Conservation (phyloP, 1,140 invertebrate species). For the Halyomorpha halys region DNA sequence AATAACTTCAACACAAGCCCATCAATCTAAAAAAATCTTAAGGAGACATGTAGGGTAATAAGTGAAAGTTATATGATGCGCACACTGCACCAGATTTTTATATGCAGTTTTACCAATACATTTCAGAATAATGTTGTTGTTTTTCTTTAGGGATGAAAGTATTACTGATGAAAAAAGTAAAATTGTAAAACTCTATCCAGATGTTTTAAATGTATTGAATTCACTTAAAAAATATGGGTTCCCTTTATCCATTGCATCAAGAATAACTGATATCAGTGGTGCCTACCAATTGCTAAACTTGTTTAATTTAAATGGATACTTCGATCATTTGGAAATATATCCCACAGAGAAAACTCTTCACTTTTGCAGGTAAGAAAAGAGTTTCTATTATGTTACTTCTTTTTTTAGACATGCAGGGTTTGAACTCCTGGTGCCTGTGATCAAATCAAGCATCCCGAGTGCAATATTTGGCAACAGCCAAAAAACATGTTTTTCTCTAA, state of each 20-base stretch:
- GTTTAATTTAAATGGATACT: constrained; percentile 26
- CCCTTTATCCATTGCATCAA: constrained; percentile 28
- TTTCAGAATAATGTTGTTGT: constrained; percentile 13
- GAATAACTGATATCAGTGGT: constrained; percentile 29
- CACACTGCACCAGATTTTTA: no score
- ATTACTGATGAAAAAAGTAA: constrained; percentile 10
- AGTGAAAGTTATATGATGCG: no score
- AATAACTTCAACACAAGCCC: no score
- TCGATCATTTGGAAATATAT: constrained; percentile 30
- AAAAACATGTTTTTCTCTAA: no score
- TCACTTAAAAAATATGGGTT: constrained; percentile 13
- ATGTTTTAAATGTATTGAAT: constrained; percentile 21
- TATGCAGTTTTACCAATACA: no score
- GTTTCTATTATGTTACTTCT: not conserved
- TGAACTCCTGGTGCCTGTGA: no score
- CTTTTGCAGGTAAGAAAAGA: constrained; percentile 12
- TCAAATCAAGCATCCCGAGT: no score
- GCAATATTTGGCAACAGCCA: no score
- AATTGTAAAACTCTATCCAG: constrained; percentile 7
- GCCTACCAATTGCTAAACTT: constrained; percentile 30
- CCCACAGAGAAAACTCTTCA: constrained; percentile 27
- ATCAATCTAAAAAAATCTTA: no score
- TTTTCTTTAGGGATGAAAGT: constrained; percentile 15
- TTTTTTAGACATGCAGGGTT: no score
- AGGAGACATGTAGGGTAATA: no score